phyloP scores from a whole-genome alignment of 1,140 invertebrate species.

The Heliconius congener region DNA sequence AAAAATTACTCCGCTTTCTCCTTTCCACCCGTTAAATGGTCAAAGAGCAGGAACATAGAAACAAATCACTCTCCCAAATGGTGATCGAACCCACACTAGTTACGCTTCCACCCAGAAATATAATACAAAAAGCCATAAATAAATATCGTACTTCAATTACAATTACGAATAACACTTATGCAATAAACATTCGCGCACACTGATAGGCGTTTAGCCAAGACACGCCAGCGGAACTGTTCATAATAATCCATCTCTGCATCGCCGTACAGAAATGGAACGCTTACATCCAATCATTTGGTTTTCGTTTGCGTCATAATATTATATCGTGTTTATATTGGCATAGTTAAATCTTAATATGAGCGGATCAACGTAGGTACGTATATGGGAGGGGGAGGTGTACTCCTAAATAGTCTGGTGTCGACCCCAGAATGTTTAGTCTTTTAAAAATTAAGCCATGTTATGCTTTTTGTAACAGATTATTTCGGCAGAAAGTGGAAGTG shows the following conservation, averaged over 20 bases:
- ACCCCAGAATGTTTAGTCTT: too few relatives aligned
- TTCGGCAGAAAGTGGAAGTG: too few relatives aligned
- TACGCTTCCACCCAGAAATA: neutral
- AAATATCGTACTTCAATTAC: slow-evolving; percentile 2
- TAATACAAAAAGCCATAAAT: neutral
- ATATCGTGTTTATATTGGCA: slow-evolving; percentile 33
- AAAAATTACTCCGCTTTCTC: too few relatives aligned
- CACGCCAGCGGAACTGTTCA: slow-evolving; percentile 16
- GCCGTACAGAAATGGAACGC: slow-evolving; percentile 34
- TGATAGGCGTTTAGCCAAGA: slow-evolving; percentile 31
- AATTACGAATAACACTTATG: neutral
- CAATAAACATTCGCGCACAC: slow-evolving; percentile 9
- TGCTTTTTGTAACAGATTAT: too few relatives aligned
- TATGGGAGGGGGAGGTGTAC: too few relatives aligned
- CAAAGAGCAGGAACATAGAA: too few relatives aligned
- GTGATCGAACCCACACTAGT: neutral
- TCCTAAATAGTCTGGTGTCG: too few relatives aligned
- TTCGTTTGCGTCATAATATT: slow-evolving; percentile 30
- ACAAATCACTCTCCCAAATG: neutral
- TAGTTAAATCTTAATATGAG: slow-evolving; percentile 10
- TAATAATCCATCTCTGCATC: slow-evolving; percentile 35
- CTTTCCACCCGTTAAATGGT: too few relatives aligned
- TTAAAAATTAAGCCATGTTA: too few relatives aligned
- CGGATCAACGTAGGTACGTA: neutral
- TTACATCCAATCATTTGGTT: slow-evolving; percentile 33